Evolutionary conservation across 2,113 vertebrate species (phyloP).

Genomic region (Toxotes jaculatrix): DNA sequence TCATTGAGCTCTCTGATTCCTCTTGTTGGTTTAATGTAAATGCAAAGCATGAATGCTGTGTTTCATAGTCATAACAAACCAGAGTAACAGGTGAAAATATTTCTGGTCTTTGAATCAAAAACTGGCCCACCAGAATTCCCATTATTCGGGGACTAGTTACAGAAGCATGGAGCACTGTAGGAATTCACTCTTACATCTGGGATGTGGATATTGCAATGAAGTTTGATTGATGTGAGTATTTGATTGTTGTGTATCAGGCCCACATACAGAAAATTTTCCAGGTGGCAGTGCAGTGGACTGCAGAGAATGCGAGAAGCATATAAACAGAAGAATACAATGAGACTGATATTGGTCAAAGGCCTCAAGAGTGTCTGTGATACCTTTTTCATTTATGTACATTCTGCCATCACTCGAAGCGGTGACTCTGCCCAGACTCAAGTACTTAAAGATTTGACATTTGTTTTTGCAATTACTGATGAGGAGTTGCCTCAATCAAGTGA

Average conservation of each 20-base stretch:
- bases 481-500: background rate
- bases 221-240: background rate
- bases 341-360: background rate
- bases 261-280: background rate
- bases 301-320: slow-evolving; percentile 11
- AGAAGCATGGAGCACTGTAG: background rate
- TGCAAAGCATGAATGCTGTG: background rate
- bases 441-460: background rate
- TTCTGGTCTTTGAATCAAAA: background rate
- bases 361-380: background rate
- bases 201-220: background rate
- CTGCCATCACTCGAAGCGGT: background rate
- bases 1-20: background rate
- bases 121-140: background rate
- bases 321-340: background rate
- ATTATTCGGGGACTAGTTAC: too few species aligned
- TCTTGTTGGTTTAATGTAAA: background rate
- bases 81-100: background rate
- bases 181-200: background rate
- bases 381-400: background rate
- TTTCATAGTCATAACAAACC: background rate
- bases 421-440: background rate
- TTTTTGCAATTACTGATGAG: background rate
- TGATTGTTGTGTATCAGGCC: background rate
- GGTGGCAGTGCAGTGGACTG: background rate